phyloP scores from a whole-genome alignment of 2,888 invertebrate genomes.

The Ochropacha duplaris region DNA sequence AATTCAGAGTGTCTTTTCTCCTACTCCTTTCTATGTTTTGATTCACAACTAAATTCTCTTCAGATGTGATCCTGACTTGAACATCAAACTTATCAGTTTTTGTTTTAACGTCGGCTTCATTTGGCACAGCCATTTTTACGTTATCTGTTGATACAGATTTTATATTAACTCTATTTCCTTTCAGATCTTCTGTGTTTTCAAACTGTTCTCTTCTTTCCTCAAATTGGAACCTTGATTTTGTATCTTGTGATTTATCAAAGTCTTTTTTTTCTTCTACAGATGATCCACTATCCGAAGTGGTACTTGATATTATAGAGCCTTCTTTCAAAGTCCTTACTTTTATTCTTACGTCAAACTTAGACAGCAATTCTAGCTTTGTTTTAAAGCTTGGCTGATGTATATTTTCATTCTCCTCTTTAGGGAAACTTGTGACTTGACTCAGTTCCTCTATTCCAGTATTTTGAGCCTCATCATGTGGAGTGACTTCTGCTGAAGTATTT shows the following conservation, averaged over 20 bases:
- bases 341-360: conserved; percentile 81
- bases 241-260: conserved; percentile 35
- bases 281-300: conserved; percentile 70
- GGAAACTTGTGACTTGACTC: conserved; percentile 45
- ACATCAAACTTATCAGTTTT: conserved; percentile 77
- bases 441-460: conserved; percentile 45
- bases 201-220: conserved; percentile 56
- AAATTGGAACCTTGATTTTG: conserved; percentile 42
- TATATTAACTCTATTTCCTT: conserved; percentile 53
- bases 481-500: conserved; percentile 40
- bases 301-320: conserved; percentile 58
- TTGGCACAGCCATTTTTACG: conserved; percentile 76
- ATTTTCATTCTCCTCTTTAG: conserved; percentile 38
- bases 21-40: conserved; percentile 57
- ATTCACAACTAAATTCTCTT: conserved; percentile 73
- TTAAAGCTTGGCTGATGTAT: conserved; percentile 57
- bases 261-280: conserved; percentile 43
- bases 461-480: conserved; percentile 34
- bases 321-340: conserved; percentile 76
- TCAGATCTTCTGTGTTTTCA: conserved; percentile 45
- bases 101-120: conserved; percentile 67
- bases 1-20: conserved; percentile 71
- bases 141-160: conserved; percentile 63
- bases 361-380: conserved; percentile 74
- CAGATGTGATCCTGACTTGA: conserved; percentile 76